These are phyloP conservation scores for Drosophila virilis DNA, from an alignment of 1,140 invertebrate genomes.

Conservation along the genomic window DNA sequence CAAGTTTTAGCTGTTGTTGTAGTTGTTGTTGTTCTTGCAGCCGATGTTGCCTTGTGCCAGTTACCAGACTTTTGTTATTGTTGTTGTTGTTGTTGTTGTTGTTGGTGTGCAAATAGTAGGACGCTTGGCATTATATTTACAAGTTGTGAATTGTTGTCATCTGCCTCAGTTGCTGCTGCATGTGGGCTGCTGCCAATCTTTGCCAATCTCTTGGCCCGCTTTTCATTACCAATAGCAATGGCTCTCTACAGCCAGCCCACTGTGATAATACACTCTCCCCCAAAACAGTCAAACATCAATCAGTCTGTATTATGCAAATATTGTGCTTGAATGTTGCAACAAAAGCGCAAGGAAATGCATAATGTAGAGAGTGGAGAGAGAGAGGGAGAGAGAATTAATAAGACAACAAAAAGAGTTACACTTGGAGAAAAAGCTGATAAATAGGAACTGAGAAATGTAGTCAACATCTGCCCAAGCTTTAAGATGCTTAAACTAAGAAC, in stretches of 20 bases:
- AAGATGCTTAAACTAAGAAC: too few species aligned
- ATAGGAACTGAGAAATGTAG: too few species aligned
- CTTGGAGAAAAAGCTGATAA: slow-evolving; percentile 43
- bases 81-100: slow-evolving; percentile 29
- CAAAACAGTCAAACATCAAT: slow-evolving; percentile 71
- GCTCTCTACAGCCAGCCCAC: neutral
- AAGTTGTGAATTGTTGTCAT: slow-evolving; percentile 76
- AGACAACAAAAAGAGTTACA: neutral
- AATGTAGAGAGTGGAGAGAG: slow-evolving; percentile 19
- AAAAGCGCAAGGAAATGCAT: slow-evolving; percentile 58
- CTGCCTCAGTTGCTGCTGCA: slow-evolving; percentile 26
- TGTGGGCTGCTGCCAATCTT: slow-evolving; percentile 45
- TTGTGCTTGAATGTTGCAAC: slow-evolving; percentile 73
- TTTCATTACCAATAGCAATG: slow-evolving; percentile 69
- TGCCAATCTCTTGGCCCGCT: slow-evolving; percentile 65
- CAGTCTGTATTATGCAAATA: slow-evolving; percentile 78
- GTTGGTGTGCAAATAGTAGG: slow-evolving; percentile 59
- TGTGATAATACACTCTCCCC: slow-evolving; percentile 1
- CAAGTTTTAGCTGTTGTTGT: slow-evolving; percentile 24
- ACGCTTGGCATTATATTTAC: slow-evolving; percentile 73
- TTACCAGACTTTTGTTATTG: slow-evolving; percentile 42
- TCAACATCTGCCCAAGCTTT: too few species aligned
- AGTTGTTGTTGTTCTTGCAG: slow-evolving; percentile 36
- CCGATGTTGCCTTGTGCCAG: slow-evolving; percentile 42
- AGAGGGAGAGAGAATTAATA: neutral